phyloP scores from a whole-genome alignment of 2,113 vertebrate genomes.

The Nymphicus hollandicus region DNA sequence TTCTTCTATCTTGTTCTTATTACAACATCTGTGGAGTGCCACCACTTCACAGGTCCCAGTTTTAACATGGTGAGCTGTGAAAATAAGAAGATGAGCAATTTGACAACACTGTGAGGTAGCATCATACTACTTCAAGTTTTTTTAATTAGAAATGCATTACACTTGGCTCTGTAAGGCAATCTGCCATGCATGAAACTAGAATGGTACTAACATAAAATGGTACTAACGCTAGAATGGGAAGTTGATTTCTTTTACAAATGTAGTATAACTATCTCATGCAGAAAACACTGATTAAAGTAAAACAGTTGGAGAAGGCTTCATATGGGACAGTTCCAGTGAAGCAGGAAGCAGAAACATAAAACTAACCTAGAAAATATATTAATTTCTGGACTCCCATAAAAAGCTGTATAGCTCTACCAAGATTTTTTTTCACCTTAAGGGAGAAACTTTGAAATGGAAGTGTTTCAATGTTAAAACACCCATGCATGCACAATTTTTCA shows the following conservation, averaged over 20 bases:
- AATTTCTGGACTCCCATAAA: background rate
- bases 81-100: conserved; percentile 44
- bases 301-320: background rate
- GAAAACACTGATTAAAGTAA: conserved; percentile 28
- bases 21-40: conserved; percentile 96
- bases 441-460: background rate
- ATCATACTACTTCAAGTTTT: background rate
- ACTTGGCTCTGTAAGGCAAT: conserved; percentile 9
- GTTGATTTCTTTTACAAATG: conserved; percentile 48
- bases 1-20: conserved; percentile 99
- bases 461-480: background rate
- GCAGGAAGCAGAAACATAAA: background rate
- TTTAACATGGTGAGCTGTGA: conserved; percentile 86
- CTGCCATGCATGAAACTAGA: conserved; percentile 14
- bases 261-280: background rate
- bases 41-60: conserved; percentile 97
- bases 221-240: background rate
- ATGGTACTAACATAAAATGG: conserved; percentile 6
- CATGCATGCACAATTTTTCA: background rate
- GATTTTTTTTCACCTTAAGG: background rate
- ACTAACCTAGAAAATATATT: background rate
- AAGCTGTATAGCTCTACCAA: background rate
- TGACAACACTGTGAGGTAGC: background rate
- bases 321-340: background rate
- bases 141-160: conserved; percentile 46